Evolutionary conservation across 2,113 vertebrate genomes (phyloP), one percentile per base, ranked within the genome.

Genomic region (Tapirus terrestris): DNA sequence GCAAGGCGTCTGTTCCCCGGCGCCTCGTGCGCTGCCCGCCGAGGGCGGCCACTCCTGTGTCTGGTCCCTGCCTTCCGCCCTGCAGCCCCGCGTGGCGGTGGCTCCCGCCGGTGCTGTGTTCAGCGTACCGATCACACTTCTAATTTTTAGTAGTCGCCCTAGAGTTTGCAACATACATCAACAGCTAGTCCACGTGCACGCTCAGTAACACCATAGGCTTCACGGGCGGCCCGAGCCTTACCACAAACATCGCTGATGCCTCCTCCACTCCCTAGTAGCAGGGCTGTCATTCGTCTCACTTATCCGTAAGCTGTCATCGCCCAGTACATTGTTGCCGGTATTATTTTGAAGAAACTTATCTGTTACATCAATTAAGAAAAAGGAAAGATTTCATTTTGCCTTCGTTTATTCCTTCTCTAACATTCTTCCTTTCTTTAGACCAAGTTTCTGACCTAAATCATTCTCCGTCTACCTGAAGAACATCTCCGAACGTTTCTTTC

Each of bases 401-500:
- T 48, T 23, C 5, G 1, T 39, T 48, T 18, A 31, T 31, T 31
- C 56, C 56, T 75, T 16, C n/a, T 27, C 48, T 25, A 12, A 10
- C 31, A 13, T 16, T 29, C 67, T 20, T n/a, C 67, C 51, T 31
- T n/a, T 25, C 68, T 31, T 16, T 6, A 53, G 45, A 23, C 81
- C 58, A n/a, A 65, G 58, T 39, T 48, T 53, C 81, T 43, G n/a
- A 33, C 58, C 33, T 27, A 11, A 39, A 48, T 18, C 27, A 0
- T 51, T 18, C 21, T 51, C 58, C 33, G 11, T 48, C 53, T 4
- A 53, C 39, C 51, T 13, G 23, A 82, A 75, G 43, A 3, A 23
- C 23, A 4, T 31, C 17, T 0, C n/a, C 67, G 3, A 7, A 8
- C 3, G 3, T 51, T 23, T 48, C 65, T 60, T 8, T 3, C 5